Conservation (phyloP, 2,888 invertebrate genomes). For the Agonum fuliginosum region DNA sequence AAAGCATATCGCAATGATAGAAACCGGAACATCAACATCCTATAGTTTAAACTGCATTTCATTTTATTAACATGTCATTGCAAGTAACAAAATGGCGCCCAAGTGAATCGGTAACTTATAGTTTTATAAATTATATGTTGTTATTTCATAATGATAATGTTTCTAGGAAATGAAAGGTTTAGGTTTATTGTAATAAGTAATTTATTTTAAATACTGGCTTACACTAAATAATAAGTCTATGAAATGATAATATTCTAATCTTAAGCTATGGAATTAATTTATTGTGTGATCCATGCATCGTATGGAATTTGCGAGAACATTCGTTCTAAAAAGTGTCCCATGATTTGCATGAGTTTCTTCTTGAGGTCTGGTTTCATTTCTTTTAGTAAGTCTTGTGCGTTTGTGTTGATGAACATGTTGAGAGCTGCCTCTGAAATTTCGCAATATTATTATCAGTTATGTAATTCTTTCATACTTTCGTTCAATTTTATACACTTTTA, state of each 20-base stretch:
- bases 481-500: too few species aligned
- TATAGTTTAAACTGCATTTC: constrained; percentile 29
- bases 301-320: constrained; percentile 86
- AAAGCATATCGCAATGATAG: neutral
- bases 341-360: constrained; percentile 83
- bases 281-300: constrained; percentile 81
- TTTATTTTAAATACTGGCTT: constrained; percentile 58
- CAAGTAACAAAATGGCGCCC: constrained; percentile 8
- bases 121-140: constrained; percentile 44
- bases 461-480: neutral
- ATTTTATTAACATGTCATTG: constrained; percentile 45
- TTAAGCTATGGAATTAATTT: constrained; percentile 38
- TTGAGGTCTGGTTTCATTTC: constrained; percentile 92
- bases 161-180: constrained; percentile 4
- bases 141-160: constrained; percentile 12
- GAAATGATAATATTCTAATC: constrained; percentile 4
- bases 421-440: constrained; percentile 84
- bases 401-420: constrained; percentile 90
- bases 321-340: constrained; percentile 84
- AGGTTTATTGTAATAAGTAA: constrained; percentile 36
- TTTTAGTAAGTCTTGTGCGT: constrained; percentile 87
- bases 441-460: neutral
- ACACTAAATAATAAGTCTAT: constrained; percentile 47
- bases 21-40: too few species aligned
- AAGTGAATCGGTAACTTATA: constrained; percentile 24